phyloP scores from a whole-genome alignment of 2,113 vertebrate genomes.

The Phalacrocorax aristotelis region DNA sequence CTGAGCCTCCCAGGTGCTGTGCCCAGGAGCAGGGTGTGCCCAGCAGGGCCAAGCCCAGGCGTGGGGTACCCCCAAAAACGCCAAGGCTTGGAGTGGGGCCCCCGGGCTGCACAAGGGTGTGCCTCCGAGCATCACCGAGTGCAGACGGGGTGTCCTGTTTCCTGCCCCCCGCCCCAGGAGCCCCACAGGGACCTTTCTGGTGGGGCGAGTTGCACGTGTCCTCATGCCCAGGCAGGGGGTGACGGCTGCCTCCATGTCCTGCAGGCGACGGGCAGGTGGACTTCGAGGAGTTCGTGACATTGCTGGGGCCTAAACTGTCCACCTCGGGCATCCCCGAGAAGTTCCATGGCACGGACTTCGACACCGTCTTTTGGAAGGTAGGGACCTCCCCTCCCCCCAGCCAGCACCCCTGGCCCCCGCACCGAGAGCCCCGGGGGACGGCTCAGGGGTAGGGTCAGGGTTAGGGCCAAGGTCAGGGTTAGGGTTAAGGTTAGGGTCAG shows the following conservation, averaged over 20 bases:
- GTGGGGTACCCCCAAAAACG: not conserved
- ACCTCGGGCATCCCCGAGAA: slow-evolving; percentile 92
- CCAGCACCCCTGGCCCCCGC: not conserved
- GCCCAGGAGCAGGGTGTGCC: not conserved
- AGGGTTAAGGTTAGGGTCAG: no score
- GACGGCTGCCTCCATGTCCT: fast-evolving
- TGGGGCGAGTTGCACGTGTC: fast-evolving
- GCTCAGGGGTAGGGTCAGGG: fast-evolving
- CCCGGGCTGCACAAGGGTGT: not conserved
- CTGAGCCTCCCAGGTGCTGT: not conserved
- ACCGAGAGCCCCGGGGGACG: fast-evolving
- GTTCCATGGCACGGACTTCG: slow-evolving; percentile 93
- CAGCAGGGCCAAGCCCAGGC: not conserved
- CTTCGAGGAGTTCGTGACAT: slow-evolving; percentile 97
- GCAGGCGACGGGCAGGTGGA: slow-evolving; percentile 95
- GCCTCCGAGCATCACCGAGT: not conserved
- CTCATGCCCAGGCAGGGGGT: not conserved
- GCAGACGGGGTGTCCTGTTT: not conserved
- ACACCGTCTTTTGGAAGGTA: slow-evolving; percentile 99
- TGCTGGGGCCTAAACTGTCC: slow-evolving; percentile 94
- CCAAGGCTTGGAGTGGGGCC: not conserved
- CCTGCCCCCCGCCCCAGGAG: no score
- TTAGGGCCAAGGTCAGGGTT: not conserved
- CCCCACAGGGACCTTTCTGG: not conserved
- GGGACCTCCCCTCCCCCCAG: not conserved